Base-by-base conservation (phyloP, 92 coral and sea anemone species). In the Porites rus region DNA sequence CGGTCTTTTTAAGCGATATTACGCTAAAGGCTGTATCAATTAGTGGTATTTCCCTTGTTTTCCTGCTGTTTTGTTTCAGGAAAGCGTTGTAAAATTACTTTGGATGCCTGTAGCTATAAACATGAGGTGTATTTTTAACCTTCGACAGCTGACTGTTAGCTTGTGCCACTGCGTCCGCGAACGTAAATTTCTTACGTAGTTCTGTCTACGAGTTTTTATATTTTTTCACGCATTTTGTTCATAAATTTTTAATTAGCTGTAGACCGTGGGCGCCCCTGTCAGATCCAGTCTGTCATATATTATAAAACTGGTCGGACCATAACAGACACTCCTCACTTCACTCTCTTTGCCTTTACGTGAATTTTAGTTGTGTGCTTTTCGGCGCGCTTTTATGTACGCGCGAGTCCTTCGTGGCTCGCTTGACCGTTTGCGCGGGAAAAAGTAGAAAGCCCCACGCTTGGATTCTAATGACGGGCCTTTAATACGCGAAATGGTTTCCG, bases 401-500 rank as follows among this genome's bases (percentile, higher is more conserved):
- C 65, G 31, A 46, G 64, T 20, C 58, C 21, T 67, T 79, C 52
- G 74, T 51, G 51, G 84, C 51, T 28, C 24, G 1, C 13, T 38
- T 58, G 13, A 20, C 58, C 11, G 69, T 64, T 78, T 65, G 72
- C 43, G 58, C 59, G 59, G 72, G 59, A 65, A 78, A 60, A 21
- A 51, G 16, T 14, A 13, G 69, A 24, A n/a, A 31, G 22, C 65
- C 38, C 65, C 62, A 21, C 21, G 51, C 87, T 75, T 62, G 20
- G 10, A 58, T 14, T 51, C 73, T 18, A 60, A 83, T 74, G 80
- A 38, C 22, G 63, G 80, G 28, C 74, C 46, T 52, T 75, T 21
- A 58, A 71, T 38, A 74, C 31, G 7, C 52, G 80, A 74, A 74
- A 83, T 85, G 88, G 88, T 85, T 54, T 85, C 88, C 43, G 88